Evolutionary conservation across 2,888 invertebrate species (phyloP).

Genomic region (Polymixis flavicincta): DNA sequence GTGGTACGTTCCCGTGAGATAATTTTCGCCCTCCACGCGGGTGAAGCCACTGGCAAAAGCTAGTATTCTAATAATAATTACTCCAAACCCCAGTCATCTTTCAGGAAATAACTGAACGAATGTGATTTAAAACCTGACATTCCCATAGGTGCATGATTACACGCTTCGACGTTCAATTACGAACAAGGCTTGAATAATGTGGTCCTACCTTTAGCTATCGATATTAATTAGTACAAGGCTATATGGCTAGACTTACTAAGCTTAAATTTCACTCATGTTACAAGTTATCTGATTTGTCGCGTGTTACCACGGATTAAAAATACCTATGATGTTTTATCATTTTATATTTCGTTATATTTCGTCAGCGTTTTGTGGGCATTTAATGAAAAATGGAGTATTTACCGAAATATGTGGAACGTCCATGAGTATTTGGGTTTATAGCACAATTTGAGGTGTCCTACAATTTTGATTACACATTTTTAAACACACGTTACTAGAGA

Average conservation of each 20-base stretch:
- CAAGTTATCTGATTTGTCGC: constrained; percentile 37
- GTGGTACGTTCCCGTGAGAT: no score
- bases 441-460: constrained; percentile 19
- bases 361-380: constrained; percentile 10
- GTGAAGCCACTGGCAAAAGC: no score
- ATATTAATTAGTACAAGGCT: constrained; percentile 32
- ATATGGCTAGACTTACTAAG: constrained; percentile 12
- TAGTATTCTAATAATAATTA: constrained; percentile 3
- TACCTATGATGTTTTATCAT: constrained; percentile 29
- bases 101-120: constrained; percentile 21
- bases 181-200: constrained; percentile 29
- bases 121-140: constrained; percentile 30
- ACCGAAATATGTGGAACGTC: background rate
- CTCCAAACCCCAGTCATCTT: background rate
- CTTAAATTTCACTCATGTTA: constrained; percentile 19
- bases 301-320: constrained; percentile 28
- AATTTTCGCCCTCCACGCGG: no score
- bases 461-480: constrained; percentile 33
- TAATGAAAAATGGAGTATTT: constrained; percentile 17
- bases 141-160: constrained; percentile 36
- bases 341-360: constrained; percentile 23
- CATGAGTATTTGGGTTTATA: constrained; percentile 11
- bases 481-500: background rate
- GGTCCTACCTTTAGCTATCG: constrained; percentile 6
- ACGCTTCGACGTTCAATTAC: constrained; percentile 49